Base-by-base conservation (phyloP, 2,113 vertebrate species). In the Dipodomys stephensi region DNA sequence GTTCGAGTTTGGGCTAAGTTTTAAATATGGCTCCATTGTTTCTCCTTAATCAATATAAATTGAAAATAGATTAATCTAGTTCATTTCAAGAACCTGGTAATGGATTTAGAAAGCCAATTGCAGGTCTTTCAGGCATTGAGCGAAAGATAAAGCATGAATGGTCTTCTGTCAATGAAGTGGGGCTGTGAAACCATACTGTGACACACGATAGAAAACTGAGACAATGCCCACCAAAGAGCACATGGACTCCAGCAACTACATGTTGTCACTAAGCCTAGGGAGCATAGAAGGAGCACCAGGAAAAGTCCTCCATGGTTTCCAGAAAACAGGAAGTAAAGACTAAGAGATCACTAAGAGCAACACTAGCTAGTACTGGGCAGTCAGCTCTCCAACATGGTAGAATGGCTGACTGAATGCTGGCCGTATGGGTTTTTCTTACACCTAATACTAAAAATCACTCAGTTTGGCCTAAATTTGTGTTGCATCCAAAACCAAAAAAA, bases 41-140 rank as follows among this genome's bases (percentile, higher is more conserved):
- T 94, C 82, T 89, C 78, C 60, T 96, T 94, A 88, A 96, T 96
- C 95, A n/a, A 97, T 96, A 93, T 32, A 64, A 74, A 96, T 79
- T 90, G 95, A 94, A 95, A 96, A 95, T 65, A 93, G 90, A 96
- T 96, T 84, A 62, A 77, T 96, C 93, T 96, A 90, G 81, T 87
- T 90, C 88, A 83, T 62, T 87, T 90, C 84, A 76, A 82, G 88
- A 95, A 90, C 22, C 22, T 64, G 46, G 23, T 82, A 88, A 95
- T 96, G 90, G 90, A 93, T 96, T 95, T 84, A 39, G 20, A 88
- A 95, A 84, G 69, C 87, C 88, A 84, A 85, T 93, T 76, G 12
- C 74, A 90, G 64, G 82, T 95, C 93, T 93, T 74, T 65, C 67
- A 11, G 94, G 93, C 69, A 85, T 1, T 35, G 85, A 96, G 39